phyloP scores from a whole-genome alignment of 2,113 vertebrate genomes.

The Tetraodon nigroviridis region DNA sequence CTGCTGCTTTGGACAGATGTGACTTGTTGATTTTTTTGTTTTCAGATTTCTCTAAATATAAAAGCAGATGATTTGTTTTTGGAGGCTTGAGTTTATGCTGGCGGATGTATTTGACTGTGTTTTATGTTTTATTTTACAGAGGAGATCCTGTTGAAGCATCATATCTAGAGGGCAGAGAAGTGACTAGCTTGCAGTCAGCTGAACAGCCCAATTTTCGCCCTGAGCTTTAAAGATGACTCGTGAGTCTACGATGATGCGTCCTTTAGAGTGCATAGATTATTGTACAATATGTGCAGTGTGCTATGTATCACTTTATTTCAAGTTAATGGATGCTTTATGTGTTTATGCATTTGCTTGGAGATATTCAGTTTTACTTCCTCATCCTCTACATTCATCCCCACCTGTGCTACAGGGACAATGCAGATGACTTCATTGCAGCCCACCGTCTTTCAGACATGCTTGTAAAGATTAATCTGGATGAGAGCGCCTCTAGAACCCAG shows the following conservation, averaged over 20 bases:
- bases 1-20: conserved; percentile 37
- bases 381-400: not conserved
- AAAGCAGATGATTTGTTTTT: not conserved
- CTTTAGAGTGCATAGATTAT: not conserved
- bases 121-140: conserved; percentile 64
- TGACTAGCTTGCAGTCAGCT: conserved; percentile 43
- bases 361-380: not conserved
- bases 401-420: conserved; percentile 66
- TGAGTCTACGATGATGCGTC: conserved; percentile 70
- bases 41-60: not conserved
- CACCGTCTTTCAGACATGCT: conserved; percentile 65
- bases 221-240: conserved; percentile 81
- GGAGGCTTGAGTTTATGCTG: not conserved
- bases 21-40: not conserved
- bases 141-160: conserved; percentile 74
- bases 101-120: not conserved
- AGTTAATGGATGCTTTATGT: not conserved
- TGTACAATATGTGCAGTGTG: not conserved
- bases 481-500: conserved; percentile 40
- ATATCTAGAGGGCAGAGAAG: conserved; percentile 75
- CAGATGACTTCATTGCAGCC: conserved; percentile 68
- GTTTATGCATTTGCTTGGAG: not conserved
- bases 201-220: conserved; percentile 69
- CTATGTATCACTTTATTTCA: not conserved
- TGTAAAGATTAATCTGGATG: conserved; percentile 70